These are phyloP conservation scores for Cheiracanthium punctorium DNA, from an alignment of 2,888 invertebrate genomes.

Conservation along the genomic window DNA sequence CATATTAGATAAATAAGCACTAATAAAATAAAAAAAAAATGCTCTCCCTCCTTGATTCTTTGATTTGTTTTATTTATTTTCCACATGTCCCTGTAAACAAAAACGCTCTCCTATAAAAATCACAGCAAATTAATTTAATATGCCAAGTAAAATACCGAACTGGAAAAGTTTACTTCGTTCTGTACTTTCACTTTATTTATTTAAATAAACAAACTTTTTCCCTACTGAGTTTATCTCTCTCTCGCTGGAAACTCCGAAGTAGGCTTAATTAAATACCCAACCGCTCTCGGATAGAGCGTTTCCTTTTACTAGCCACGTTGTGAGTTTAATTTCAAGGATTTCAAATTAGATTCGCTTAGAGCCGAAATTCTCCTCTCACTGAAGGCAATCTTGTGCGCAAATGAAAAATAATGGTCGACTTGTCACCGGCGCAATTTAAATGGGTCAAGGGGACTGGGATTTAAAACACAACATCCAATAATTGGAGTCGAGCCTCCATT, in stretches of 20 bases:
- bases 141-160: no score
- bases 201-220: no score
- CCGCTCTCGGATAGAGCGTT: not conserved
- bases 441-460: slow-evolving; percentile 21
- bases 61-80: no score
- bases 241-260: not conserved
- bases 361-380: not conserved
- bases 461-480: not conserved
- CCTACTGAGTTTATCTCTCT: not conserved
- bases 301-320: not conserved
- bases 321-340: not conserved
- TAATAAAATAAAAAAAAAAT: no score
- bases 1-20: no score
- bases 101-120: no score
- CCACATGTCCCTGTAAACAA: no score
- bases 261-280: not conserved
- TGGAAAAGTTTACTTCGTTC: no score
- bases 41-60: no score
- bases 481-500: not conserved
- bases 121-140: no score
- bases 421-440: not conserved
- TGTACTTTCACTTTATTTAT: no score
- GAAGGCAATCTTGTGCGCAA: slow-evolving; percentile 12
- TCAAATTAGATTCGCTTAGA: not conserved
- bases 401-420: slow-evolving; percentile 8